phyloP scores from a whole-genome alignment of 2,797 vertebrate species.

The Buceros bicornis region DNA sequence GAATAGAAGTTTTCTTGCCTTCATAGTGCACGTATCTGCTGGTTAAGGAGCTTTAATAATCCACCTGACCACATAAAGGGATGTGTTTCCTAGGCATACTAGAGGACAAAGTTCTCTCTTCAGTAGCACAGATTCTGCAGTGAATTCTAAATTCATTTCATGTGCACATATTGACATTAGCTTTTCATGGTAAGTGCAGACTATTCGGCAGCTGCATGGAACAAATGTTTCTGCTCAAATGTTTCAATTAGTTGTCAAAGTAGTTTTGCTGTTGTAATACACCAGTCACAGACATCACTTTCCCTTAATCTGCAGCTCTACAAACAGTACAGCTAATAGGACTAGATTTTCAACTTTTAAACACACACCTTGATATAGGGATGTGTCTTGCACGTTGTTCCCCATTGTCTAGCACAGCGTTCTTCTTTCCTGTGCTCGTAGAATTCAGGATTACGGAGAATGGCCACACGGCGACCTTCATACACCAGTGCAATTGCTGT shows the following conservation, averaged over 20 bases:
- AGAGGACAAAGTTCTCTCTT: background rate
- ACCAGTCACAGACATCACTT: background rate
- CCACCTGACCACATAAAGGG: conserved; percentile 7
- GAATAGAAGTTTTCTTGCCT: background rate
- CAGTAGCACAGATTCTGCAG: background rate
- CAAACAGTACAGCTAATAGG: background rate
- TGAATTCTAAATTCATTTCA: conserved; percentile 15
- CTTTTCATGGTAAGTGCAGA: background rate
- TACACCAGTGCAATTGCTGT: conserved; percentile 91
- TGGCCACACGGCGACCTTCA: conserved; percentile 89
- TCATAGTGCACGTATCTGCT: background rate
- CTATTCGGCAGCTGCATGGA: background rate
- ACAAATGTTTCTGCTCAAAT: background rate
- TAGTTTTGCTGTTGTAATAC: background rate
- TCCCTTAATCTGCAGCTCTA: background rate
- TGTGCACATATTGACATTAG: background rate
- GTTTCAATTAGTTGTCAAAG: background rate
- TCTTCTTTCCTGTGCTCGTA: conserved; percentile 97
- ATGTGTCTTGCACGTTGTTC: conserved; percentile 95
- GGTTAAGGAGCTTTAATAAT: conserved; percentile 34
- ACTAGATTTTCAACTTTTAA: background rate
- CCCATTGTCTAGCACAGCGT: conserved; percentile 96
- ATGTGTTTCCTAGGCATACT: conserved; percentile 14
- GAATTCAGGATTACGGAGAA: conserved; percentile 96
- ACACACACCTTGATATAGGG: conserved; percentile 94